Conservation (phyloP, 2,797 vertebrate genomes). For the Strix occidentalis region DNA sequence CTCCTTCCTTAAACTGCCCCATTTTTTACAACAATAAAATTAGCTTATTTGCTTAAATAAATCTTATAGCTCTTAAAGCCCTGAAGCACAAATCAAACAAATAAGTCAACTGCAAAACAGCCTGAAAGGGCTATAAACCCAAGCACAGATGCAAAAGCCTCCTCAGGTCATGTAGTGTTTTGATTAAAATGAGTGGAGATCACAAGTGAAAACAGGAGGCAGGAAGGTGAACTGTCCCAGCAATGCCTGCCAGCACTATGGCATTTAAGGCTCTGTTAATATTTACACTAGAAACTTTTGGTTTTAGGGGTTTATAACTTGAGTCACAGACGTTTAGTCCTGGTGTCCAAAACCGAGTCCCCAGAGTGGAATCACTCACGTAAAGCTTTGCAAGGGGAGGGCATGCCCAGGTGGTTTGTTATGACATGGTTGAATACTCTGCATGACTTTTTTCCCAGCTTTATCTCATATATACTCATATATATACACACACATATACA, state of each 20-base stretch:
- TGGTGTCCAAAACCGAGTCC: background rate
- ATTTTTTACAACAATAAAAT: background rate
- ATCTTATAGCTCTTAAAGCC: background rate
- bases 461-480: accelerated
- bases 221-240: background rate
- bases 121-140: background rate
- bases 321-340: background rate
- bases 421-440: accelerated
- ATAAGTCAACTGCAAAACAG: background rate
- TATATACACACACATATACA: accelerated
- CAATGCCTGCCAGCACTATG: accelerated
- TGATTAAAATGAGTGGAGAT: background rate
- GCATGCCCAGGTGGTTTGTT: accelerated
- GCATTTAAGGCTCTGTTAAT: background rate
- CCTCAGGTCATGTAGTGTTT: background rate
- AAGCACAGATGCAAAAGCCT: background rate
- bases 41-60: conserved; percentile 35
- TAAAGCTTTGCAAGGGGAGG: background rate
- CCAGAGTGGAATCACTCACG: background rate
- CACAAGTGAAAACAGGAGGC: accelerated
- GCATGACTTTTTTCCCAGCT: background rate
- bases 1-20: background rate
- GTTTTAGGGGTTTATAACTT: background rate
- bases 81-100: conserved; percentile 13
- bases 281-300: background rate